Conservation (phyloP, 2,888 invertebrate species). For the Tenodera sinensis region DNA sequence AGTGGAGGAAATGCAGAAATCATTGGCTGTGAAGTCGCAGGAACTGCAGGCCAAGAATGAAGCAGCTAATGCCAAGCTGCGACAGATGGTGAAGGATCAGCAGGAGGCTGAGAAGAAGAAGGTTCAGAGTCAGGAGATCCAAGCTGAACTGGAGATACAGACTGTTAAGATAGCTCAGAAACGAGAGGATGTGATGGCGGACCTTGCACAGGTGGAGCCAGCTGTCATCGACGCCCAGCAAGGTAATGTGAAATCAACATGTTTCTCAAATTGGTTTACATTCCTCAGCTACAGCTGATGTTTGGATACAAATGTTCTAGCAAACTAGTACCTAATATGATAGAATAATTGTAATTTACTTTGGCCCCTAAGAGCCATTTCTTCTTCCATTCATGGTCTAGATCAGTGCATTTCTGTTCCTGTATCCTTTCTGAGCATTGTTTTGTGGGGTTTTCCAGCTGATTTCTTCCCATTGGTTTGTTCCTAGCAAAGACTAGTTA, state of each 20-base stretch:
- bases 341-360: too few species aligned
- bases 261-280: too few species aligned
- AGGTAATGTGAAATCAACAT: conserved; percentile 53
- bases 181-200: conserved; percentile 90
- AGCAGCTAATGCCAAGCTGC: conserved; percentile 97
- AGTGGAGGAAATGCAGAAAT: conserved; percentile 99
- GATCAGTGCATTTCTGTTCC: too few species aligned
- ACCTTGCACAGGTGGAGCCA: conserved; percentile 96
- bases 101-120: conserved; percentile 99
- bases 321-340: too few species aligned
- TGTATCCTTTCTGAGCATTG: too few species aligned
- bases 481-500: too few species aligned
- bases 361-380: too few species aligned
- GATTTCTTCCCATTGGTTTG: too few species aligned
- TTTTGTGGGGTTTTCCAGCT: too few species aligned
- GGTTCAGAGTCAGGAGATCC: conserved; percentile 95
- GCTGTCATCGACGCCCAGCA: conserved; percentile 98
- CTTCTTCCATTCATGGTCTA: too few species aligned
- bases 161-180: conserved; percentile 92
- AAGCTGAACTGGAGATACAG: conserved; percentile 72
- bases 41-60: conserved; percentile 96
- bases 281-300: too few species aligned
- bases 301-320: too few species aligned
- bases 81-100: conserved; percentile 99
- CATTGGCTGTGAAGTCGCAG: conserved; percentile 92